phyloP scores from a whole-genome alignment of 2,797 vertebrate species.

The Toxotes lorentzi region DNA sequence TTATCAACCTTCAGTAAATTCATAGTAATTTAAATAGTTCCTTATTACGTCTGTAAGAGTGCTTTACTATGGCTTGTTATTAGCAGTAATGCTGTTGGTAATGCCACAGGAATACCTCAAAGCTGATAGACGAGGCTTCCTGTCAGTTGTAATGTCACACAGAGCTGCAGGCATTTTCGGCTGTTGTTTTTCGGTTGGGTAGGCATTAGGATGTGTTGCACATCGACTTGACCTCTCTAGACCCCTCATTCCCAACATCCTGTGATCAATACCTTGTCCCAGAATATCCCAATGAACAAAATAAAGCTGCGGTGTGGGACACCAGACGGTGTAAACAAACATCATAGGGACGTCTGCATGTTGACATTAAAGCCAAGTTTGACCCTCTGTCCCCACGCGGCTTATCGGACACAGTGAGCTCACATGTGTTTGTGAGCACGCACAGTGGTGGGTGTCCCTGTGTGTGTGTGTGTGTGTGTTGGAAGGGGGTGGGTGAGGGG shows the following conservation, averaged over 20 bases:
- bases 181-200: slow-evolving; percentile 62
- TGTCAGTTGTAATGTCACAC: slow-evolving; percentile 36
- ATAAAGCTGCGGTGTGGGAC: slow-evolving; percentile 9
- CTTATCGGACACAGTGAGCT: slow-evolving; percentile 30
- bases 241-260: slow-evolving; percentile 46
- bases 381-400: slow-evolving; percentile 15
- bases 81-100: neutral
- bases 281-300: slow-evolving; percentile 46
- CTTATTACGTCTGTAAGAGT: neutral
- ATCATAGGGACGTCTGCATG: slow-evolving; percentile 5
- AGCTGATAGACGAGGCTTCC: slow-evolving; percentile 13
- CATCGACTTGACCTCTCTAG: slow-evolving; percentile 62
- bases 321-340: slow-evolving; percentile 37
- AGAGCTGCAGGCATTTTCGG: slow-evolving; percentile 47
- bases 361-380: slow-evolving; percentile 35
- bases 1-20: neutral
- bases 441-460: neutral
- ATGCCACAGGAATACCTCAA: slow-evolving; percentile 8
- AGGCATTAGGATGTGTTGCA: slow-evolving; percentile 67
- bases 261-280: slow-evolving; percentile 58
- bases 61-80: slow-evolving; percentile 5
- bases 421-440: slow-evolving; percentile 47
- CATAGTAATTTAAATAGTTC: neutral
- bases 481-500: neutral
- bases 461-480: neutral